phyloP scores from a whole-genome alignment of 2,888 invertebrate species.

The Mythimna impura region DNA sequence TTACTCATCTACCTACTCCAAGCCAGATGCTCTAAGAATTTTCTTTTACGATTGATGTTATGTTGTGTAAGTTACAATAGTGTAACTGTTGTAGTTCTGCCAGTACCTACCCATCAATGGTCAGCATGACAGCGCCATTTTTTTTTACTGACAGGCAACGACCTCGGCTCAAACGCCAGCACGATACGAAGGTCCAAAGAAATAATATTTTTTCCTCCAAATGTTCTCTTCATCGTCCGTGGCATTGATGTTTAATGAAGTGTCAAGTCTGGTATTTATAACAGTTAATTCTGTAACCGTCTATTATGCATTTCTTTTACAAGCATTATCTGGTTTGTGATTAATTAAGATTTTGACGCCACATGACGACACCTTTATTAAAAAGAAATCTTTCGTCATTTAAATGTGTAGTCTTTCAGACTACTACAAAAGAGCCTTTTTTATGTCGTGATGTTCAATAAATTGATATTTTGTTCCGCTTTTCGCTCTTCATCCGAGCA shows the following conservation, averaged over 20 bases:
- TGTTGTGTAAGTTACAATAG: slow-evolving; percentile 71
- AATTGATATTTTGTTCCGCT: slow-evolving; percentile 54
- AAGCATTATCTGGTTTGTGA: slow-evolving; percentile 41
- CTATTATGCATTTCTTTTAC: slow-evolving; percentile 58
- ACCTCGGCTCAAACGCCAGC: slow-evolving; percentile 74
- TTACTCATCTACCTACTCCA: slow-evolving; percentile 13
- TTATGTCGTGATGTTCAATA: slow-evolving; percentile 35
- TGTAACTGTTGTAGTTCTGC: slow-evolving; percentile 79
- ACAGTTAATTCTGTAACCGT: slow-evolving; percentile 73
- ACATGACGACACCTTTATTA: slow-evolving; percentile 1
- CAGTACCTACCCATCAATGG: slow-evolving; percentile 80
- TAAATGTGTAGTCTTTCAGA: neutral
- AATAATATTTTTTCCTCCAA: slow-evolving; percentile 66
- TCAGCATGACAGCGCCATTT: slow-evolving; percentile 76
- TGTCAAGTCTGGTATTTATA: slow-evolving; percentile 77
- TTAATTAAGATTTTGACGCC: slow-evolving; percentile 39
- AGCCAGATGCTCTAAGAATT: slow-evolving; percentile 12
- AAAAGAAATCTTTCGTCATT: slow-evolving; percentile 17
- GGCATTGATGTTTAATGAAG: slow-evolving; percentile 84
- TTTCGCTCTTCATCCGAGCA: slow-evolving; percentile 25
- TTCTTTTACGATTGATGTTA: slow-evolving; percentile 37
- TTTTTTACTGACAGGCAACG: slow-evolving; percentile 80
- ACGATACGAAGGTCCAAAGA: slow-evolving; percentile 72
- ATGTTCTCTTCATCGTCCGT: slow-evolving; percentile 78
- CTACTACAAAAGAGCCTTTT: slow-evolving; percentile 14